These are phyloP conservation scores for Lasioglossum leucozonium DNA, from an alignment of 2,888 invertebrate species.

Conservation along the genomic window DNA sequence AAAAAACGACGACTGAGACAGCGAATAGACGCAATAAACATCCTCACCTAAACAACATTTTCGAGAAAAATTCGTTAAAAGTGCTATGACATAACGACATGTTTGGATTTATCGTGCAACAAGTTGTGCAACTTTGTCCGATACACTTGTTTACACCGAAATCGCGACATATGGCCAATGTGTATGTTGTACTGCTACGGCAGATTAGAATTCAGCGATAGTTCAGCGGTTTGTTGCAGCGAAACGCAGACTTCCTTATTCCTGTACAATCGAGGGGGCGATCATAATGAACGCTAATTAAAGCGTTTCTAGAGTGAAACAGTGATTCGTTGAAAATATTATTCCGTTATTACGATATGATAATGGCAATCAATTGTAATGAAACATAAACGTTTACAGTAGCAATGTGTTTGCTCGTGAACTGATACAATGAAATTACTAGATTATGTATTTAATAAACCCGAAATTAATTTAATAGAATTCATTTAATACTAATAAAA, in stretches of 20 bases:
- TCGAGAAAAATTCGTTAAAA: not conserved
- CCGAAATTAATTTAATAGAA: no score
- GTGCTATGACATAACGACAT: not conserved
- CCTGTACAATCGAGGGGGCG: not conserved
- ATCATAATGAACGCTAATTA: not conserved
- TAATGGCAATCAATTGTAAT: no score
- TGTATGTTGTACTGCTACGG: not conserved
- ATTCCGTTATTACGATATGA: no score
- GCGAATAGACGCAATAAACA: not conserved
- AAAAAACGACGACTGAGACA: not conserved
- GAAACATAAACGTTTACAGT: no score
- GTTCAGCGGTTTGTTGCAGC: not conserved
- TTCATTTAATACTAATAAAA: no score
- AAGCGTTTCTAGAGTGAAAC: no score
- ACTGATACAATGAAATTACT: no score
- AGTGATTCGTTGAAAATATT: no score
- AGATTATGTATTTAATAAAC: no score
- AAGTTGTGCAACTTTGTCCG: not conserved
- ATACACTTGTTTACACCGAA: slow-evolving; percentile 7
- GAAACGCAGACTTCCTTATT: not conserved
- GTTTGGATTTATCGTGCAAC: not conserved
- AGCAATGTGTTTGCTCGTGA: no score
- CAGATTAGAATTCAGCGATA: not conserved
- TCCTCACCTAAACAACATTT: not conserved
- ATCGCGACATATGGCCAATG: not conserved